phyloP scores from a whole-genome alignment of 2,113 vertebrate genomes.

The Aythya baeri region DNA sequence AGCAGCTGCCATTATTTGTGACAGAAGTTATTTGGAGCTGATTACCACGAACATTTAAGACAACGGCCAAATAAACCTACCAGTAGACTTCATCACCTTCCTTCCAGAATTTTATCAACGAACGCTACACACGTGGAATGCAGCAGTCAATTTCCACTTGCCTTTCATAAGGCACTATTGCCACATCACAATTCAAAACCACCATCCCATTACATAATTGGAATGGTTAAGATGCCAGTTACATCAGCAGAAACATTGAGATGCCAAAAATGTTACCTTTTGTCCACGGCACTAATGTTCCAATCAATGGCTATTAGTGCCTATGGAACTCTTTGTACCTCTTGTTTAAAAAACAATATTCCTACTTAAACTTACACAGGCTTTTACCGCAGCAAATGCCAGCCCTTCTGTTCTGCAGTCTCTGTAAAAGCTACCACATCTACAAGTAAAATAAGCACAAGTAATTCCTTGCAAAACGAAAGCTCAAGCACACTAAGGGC shows the following conservation, averaged over 20 bases:
- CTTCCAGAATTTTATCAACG: neutral
- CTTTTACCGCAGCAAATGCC: neutral
- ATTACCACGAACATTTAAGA: neutral
- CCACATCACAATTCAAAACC: neutral
- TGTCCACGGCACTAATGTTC: neutral
- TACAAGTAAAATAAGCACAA: accelerated
- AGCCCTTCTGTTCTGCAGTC: neutral
- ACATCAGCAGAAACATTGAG: neutral
- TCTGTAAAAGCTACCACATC: neutral
- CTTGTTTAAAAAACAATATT: neutral
- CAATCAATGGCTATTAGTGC: neutral
- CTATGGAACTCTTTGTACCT: neutral
- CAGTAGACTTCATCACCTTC: neutral
- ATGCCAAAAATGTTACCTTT: neutral
- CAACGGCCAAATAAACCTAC: neutral
- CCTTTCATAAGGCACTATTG: neutral
- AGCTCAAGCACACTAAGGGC: neutral
- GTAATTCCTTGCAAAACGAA: neutral
- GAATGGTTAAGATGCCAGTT: too few relatives aligned
- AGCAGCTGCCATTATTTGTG: neutral
- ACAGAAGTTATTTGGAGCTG: neutral
- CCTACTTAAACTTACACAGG: neutral
- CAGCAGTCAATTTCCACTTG: neutral
- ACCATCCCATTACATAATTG: neutral
- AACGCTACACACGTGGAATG: neutral